Evolutionary conservation across 2,113 vertebrate genomes (phyloP).

Genomic region (Pao palembangensis): DNA sequence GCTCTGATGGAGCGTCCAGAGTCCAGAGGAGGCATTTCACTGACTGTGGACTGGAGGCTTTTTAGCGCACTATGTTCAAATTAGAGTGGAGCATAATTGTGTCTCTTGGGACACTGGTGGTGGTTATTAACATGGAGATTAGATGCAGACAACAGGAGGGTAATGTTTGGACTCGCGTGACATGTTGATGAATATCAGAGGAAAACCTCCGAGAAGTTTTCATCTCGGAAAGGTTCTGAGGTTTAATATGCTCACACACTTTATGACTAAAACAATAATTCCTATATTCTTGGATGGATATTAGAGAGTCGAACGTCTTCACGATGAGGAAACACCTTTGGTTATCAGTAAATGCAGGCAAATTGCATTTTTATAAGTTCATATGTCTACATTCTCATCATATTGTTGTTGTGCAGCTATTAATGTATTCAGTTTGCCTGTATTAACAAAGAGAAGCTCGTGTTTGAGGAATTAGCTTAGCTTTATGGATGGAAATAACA

Average conservation of each 20-base stretch:
- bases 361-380: no score
- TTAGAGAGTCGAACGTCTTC: no score
- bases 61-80: constrained; percentile 56
- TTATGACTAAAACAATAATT: no score
- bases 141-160: constrained; percentile 26
- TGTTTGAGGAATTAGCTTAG: no score
- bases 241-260: not conserved
- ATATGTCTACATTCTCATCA: no score
- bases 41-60: constrained; percentile 57
- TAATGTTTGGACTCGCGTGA: constrained; percentile 30
- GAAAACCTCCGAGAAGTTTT: constrained; percentile 25
- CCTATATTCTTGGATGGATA: no score
- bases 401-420: no score
- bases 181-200: constrained; percentile 39
- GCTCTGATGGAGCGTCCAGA: constrained; percentile 27
- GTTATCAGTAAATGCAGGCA: no score
- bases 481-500: no score
- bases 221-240: constrained; percentile 5
- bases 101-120: constrained; percentile 33
- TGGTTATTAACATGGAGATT: constrained; percentile 54
- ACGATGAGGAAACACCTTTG: no score
- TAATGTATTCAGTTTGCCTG: no score
- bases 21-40: constrained; percentile 36
- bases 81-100: constrained; percentile 65
- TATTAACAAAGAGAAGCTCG: no score